These are phyloP conservation scores for rabbit (Oryctolagus cuniculus) DNA, from an alignment of 2,113 vertebrate species.

Conservation along the genomic window mOryCun1.1 NC_091438.1:155097001-155097500, in stretches of 20 bases:
- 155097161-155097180: background rate
- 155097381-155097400: too few species aligned
- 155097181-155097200: background rate
- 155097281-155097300: background rate
- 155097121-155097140: background rate
- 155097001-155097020: background rate
- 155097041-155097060: background rate
- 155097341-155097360: background rate
- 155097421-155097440: too few species aligned
- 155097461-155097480: background rate
- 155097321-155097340: background rate
- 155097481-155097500: background rate
- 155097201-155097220: too few species aligned
- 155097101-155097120: background rate
- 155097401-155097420: too few species aligned
- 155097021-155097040: constrained; percentile 1
- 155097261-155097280: accelerated
- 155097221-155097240: background rate
- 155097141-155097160: background rate
- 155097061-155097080: background rate
- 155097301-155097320: background rate
- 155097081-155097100: background rate
- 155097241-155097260: background rate
- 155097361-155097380: too few species aligned
- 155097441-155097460: too few species aligned